These are phyloP conservation scores for Delichon dasypus DNA, from an alignment of 2,797 vertebrate species.

Conservation along the genomic window DNA sequence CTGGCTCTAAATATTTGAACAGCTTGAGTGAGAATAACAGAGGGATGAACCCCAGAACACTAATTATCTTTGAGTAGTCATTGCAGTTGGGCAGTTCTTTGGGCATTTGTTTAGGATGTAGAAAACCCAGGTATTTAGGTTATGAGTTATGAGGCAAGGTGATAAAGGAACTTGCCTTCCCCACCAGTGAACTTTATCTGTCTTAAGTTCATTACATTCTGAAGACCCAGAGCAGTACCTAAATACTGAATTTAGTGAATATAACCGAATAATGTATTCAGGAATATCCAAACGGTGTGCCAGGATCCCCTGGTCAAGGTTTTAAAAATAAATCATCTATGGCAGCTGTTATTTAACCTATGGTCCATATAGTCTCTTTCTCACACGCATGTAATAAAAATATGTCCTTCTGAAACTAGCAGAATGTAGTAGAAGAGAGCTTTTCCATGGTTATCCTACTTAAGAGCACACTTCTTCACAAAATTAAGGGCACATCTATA, in stretches of 20 bases:
- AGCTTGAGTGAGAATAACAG: neutral
- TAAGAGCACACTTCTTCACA: neutral
- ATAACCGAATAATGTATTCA: neutral
- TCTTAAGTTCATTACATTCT: neutral
- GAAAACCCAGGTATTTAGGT: neutral
- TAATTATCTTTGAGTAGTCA: neutral
- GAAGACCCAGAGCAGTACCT: neutral
- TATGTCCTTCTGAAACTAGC: neutral
- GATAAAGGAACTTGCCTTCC: neutral
- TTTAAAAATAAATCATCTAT: accelerated
- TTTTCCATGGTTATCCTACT: neutral
- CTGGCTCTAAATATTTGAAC: conserved; percentile 27
- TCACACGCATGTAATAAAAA: neutral
- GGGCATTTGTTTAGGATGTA: neutral
- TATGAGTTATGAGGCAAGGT: neutral
- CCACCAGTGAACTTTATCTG: neutral
- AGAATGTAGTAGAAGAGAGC: neutral
- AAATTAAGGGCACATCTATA: neutral
- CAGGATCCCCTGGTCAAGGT: accelerated
- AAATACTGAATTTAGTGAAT: neutral
- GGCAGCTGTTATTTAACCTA: neutral
- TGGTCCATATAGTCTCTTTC: neutral
- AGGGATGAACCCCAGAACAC: neutral
- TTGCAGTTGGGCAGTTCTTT: neutral
- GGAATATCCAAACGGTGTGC: neutral